Conservation (phyloP, 2,113 vertebrate species). For the Elachura formosa region DNA sequence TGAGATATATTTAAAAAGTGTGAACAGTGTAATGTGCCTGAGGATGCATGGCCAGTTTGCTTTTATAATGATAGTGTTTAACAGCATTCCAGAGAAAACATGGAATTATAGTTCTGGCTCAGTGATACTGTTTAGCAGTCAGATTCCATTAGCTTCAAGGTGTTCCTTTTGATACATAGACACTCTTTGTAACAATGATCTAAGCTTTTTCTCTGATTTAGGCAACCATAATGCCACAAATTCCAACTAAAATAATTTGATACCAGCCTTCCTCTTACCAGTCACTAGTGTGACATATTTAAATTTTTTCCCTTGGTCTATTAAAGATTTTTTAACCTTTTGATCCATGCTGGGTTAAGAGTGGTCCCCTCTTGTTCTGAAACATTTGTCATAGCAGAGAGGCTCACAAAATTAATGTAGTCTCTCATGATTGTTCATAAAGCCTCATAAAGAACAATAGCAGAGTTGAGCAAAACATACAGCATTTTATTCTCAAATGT, state of each 20-base stretch:
- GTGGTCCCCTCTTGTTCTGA: background rate
- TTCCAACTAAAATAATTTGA: background rate
- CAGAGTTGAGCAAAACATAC: background rate
- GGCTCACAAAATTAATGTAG: background rate
- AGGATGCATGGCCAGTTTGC: slow-evolving; percentile 34
- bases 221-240: background rate
- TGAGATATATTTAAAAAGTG: background rate
- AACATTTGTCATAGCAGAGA: background rate
- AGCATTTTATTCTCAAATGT: background rate
- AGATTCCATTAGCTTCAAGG: slow-evolving; percentile 36
- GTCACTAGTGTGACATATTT: background rate
- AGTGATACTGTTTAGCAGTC: slow-evolving; percentile 26
- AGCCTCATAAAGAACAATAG: background rate
- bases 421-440: background rate
- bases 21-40: background rate
- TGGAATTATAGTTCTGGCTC: slow-evolving; percentile 29
- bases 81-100: slow-evolving; percentile 16
- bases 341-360: background rate
- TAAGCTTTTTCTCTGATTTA: background rate
- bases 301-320: background rate
- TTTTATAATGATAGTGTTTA: slow-evolving; percentile 19
- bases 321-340: background rate
- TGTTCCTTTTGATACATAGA: slow-evolving; percentile 26
- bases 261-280: background rate
- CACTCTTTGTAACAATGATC: slow-evolving; percentile 4